A percentile compares a stretch with the other conserved stretches of the same genome.
Conservation (phyloP, 2,113 vertebrate genomes). For the Cichladusa arquata region DNA sequence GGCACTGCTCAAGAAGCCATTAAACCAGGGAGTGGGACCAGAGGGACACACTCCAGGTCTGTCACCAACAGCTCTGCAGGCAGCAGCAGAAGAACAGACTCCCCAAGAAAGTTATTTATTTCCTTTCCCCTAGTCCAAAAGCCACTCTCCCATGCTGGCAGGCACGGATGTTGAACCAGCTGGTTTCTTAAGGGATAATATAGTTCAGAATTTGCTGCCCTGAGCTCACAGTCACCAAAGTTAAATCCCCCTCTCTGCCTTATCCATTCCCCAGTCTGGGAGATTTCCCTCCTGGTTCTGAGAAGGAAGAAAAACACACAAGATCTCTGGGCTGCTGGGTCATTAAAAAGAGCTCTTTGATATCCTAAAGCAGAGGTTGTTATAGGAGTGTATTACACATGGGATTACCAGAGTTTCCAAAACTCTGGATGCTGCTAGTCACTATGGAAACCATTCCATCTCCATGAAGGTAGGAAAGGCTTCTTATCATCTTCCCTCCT, state of each 20-base stretch:
- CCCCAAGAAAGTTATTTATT: neutral
- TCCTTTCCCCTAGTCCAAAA: neutral
- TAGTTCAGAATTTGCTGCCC: neutral
- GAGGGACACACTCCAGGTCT: neutral
- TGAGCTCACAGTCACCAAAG: neutral
- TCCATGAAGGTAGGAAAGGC: neutral
- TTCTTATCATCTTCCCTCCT: neutral
- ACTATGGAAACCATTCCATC: neutral
- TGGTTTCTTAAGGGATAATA: neutral
- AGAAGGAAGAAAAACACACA: neutral
- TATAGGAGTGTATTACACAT: accelerated
- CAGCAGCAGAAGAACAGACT: neutral
- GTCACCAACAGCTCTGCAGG: neutral
- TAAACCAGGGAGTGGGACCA: neutral
- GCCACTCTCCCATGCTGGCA: neutral
- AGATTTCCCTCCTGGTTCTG: neutral
- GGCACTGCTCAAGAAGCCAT: neutral
- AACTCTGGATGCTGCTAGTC: neutral
- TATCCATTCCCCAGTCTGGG: neutral
- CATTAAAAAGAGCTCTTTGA: neutral
- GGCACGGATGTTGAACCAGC: neutral
- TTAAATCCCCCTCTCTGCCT: neutral
- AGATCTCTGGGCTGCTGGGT: too few relatives aligned
- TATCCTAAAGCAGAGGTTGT: neutral
- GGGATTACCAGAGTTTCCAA: neutral